Percentiles rank a stretch among this genome's conserved stretches.
These are phyloP conservation scores for Pristionchus japonicus DNA, from an alignment of 2,888 invertebrate genomes.

Conservation along the genomic window DNA sequence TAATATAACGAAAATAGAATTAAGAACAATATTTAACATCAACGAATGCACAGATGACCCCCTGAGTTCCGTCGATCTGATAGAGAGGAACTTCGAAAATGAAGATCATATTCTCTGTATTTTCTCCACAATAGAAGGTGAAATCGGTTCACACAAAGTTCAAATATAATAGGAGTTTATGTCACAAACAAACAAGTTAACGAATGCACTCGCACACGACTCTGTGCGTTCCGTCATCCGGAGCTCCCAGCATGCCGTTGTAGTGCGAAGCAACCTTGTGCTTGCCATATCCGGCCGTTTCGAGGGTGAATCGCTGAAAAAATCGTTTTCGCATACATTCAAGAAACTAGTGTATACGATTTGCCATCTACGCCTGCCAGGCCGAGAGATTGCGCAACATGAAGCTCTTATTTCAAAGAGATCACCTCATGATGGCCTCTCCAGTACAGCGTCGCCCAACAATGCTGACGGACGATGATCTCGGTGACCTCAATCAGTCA, in stretches of 20 bases:
- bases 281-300: neutral
- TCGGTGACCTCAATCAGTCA: neutral
- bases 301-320: neutral
- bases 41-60: no score
- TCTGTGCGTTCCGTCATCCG: neutral
- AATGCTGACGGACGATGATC: neutral
- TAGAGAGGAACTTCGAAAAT: no score
- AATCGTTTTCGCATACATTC: no score
- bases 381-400: neutral
- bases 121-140: no score
- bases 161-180: no score
- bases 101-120: no score
- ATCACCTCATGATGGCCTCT: neutral
- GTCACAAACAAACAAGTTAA: no score
- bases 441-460: neutral
- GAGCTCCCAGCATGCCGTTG: neutral
- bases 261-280: neutral
- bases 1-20: no score
- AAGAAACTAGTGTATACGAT: neutral
- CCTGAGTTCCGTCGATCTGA: no score
- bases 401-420: neutral
- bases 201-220: neutral
- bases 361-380: neutral
- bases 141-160: no score
- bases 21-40: no score